Evolutionary conservation across 2,113 vertebrate genomes (phyloP).

Genomic region (Pelodiscus sinensis): DNA sequence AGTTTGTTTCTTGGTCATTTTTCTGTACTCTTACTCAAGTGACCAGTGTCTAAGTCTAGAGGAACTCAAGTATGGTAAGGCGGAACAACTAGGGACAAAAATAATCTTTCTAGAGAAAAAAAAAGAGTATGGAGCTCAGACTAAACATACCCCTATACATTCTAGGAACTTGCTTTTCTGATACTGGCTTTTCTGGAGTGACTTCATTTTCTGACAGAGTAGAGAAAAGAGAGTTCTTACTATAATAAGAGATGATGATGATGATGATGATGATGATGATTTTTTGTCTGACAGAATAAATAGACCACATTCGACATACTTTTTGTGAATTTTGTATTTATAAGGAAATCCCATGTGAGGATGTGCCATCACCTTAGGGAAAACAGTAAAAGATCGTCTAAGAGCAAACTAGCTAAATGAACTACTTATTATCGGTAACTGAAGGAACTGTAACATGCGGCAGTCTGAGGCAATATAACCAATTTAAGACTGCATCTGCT

Average conservation of each 20-base stretch:
- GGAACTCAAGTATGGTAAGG: background rate
- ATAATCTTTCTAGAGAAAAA: background rate
- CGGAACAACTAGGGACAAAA: background rate
- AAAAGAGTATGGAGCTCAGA: background rate
- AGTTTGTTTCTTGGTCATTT: background rate
- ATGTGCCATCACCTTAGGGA: background rate
- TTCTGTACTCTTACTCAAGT: background rate
- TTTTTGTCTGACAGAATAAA: background rate
- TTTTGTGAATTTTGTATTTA: background rate
- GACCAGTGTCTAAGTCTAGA: background rate
- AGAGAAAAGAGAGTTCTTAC: background rate
- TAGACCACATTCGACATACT: background rate
- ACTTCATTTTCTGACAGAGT: background rate
- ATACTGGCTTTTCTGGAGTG: background rate
- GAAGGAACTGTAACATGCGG: background rate
- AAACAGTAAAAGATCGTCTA: background rate
- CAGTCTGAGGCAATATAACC: background rate
- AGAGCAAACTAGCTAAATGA: background rate
- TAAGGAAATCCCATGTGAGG: background rate
- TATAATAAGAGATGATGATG: background rate
- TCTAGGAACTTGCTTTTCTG: background rate
- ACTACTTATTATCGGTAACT: background rate
- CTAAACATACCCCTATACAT: background rate
- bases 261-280: too few species aligned
- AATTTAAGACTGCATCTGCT: background rate